A percentile compares a stretch with the other conserved stretches of the same genome.
Evolutionary conservation across 2,797 vertebrate genomes (phyloP).

Genomic region (Vespertilio murinus): DNA sequence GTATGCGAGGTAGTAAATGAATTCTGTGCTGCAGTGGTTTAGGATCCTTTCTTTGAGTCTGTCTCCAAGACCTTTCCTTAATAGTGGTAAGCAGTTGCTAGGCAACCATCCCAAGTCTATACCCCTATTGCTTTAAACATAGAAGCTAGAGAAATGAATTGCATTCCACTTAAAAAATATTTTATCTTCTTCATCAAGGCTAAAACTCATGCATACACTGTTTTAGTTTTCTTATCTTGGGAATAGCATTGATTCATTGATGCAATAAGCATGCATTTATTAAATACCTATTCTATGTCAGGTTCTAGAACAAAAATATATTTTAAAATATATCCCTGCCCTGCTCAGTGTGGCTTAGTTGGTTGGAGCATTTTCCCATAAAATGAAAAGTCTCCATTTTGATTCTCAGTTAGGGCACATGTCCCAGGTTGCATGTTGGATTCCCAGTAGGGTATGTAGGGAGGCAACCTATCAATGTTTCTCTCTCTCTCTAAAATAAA

Average conservation of each 20-base stretch:
- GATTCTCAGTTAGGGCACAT: background rate
- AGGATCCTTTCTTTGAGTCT: background rate
- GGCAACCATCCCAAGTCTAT: background rate
- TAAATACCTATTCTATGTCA: background rate
- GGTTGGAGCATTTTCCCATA: background rate
- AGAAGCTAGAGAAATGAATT: constrained; percentile 18
- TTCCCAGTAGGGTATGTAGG: background rate
- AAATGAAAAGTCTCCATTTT: background rate
- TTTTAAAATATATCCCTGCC: background rate
- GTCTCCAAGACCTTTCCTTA: background rate
- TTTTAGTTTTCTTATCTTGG: background rate
- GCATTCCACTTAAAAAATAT: background rate
- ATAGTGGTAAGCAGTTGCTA: constrained; percentile 29
- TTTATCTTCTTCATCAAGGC: background rate
- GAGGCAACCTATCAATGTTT: background rate
- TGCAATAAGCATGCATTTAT: background rate
- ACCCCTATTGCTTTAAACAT: background rate
- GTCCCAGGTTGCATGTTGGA: background rate
- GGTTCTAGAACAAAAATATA: background rate
- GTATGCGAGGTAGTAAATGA: background rate
- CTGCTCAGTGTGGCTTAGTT: background rate
- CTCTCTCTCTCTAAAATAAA: background rate
- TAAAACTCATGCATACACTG: background rate
- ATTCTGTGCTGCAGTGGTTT: background rate
- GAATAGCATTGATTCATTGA: background rate